Base-by-base conservation (phyloP, 2,113 vertebrate species). In the Mus spicilegus region DNA sequence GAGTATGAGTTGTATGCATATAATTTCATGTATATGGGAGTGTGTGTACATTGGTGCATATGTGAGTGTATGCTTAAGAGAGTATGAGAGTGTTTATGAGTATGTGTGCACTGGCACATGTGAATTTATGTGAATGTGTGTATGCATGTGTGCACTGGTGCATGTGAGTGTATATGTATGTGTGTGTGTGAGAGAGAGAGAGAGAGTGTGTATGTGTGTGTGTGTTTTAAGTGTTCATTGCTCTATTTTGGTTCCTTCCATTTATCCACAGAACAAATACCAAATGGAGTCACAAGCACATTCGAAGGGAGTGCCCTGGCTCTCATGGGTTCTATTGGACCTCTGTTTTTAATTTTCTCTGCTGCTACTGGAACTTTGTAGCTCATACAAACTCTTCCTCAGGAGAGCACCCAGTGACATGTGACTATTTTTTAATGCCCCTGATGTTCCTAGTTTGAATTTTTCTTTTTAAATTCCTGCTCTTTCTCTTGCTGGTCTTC, bases 221-320 rank as follows among this genome's bases (percentile, higher is more conserved):
- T 26, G 2, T 8, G 75, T 42, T 54, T 36, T n/a, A 49, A 19
- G 28, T 2, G 16, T 26, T 93, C 88, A 11, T 36, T 0, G 11
- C 7, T 85, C 70, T 36, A 0, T 56, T 61, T 86, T 70, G 8
- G 19, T 11, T 46, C 30, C 3, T 2, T 28, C 81, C 30, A 72
- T 22, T 61, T n/a, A 54, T 56, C 30, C 33, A 63, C 7, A 30
- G 10, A 72, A 65, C 39, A 87, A 54, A 49, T 28, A 51, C 3
- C 26, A 42, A 49, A 19, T n/a, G 0, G 0, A 63, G 7, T 1
- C 11, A 54, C 24, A 54, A 42, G n/a, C n/a, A n/a, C 58, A 7
- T 22, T 56, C 4, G 33, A 13, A 13, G 14, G 14, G 61, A 2
- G 65, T 19, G 33, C 22, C 58, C 26, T 7, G 10, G 20, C n/a